Percentiles rank a stretch among this genome's conserved stretches.
Conservation (phyloP, 2,888 invertebrate genomes). For the Yponomeuta sedellus region DNA sequence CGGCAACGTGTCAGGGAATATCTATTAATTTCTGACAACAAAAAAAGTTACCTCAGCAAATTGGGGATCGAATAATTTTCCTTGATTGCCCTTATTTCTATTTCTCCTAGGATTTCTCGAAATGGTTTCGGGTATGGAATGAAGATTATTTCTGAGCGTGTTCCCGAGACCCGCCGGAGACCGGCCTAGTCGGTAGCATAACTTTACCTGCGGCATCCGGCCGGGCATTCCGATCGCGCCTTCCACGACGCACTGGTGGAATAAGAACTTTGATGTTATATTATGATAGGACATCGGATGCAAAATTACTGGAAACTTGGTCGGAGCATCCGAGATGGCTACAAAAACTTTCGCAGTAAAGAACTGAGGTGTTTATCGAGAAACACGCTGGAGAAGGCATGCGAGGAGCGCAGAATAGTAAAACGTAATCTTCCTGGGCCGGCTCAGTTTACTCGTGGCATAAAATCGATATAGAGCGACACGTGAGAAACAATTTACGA, state of each 20-base stretch:
- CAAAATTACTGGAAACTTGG: conserved; percentile 10
- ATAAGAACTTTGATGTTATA: conserved; percentile 10
- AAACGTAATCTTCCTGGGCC: conserved; percentile 38
- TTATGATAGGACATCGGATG: neutral
- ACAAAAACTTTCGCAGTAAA: conserved; percentile 8
- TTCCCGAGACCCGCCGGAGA: conserved; percentile 24
- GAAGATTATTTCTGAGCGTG: neutral
- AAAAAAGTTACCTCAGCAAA: neutral
- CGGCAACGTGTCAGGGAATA: neutral
- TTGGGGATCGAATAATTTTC: neutral
- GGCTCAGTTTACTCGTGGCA: conserved; percentile 38
- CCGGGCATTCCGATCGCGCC: conserved; percentile 47
- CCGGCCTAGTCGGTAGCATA: conserved; percentile 36
- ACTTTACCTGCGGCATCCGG: conserved; percentile 64
- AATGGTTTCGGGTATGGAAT: neutral
- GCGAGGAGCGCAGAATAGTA: conserved; percentile 23
- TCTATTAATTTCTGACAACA: neutral
- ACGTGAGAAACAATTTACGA: conserved; percentile 54
- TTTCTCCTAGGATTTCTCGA: neutral
- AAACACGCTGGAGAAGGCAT: conserved; percentile 30
- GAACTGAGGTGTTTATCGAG: conserved; percentile 28
- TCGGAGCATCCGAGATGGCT: neutral
- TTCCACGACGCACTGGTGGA: conserved; percentile 15
- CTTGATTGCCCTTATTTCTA: neutral
- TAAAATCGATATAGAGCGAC: conserved; percentile 42